Percentiles rank a stretch among this genome's conserved stretches.
Evolutionary conservation across 2,888 invertebrate genomes (phyloP).

Genomic region (Cheilosia urbana): DNA sequence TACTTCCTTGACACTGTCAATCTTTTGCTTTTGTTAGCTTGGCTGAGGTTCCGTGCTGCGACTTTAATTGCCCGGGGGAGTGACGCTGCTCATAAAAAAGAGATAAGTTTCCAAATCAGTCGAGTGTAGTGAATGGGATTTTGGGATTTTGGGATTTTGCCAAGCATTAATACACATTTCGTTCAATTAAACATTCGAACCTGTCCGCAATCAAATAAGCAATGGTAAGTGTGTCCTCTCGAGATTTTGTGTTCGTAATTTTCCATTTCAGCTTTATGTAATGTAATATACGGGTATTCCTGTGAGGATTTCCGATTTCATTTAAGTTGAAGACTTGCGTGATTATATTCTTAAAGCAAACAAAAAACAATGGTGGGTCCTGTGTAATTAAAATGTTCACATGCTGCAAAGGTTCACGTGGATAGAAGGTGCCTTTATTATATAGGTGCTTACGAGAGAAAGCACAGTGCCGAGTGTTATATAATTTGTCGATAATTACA

Average conservation of each 20-base stretch:
- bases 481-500: constrained; percentile 41
- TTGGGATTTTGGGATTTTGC: constrained; percentile 31
- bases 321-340: constrained; percentile 19
- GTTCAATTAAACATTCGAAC: constrained; percentile 44
- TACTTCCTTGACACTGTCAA: constrained; percentile 56
- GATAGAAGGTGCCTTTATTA: constrained; percentile 7
- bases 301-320: background rate
- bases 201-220: constrained; percentile 39
- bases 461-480: constrained; percentile 21
- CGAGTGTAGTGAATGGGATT: constrained; percentile 12
- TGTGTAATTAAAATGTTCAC: constrained; percentile 25
- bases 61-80: background rate
- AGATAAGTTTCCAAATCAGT: background rate
- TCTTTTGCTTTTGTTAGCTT: constrained; percentile 6
- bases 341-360: constrained; percentile 3
- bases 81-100: background rate
- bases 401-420: constrained; percentile 17
- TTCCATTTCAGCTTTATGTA: background rate
- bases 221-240: constrained; percentile 39
- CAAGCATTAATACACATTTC: constrained; percentile 35
- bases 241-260: background rate
- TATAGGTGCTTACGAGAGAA: background rate
- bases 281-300: too few relatives aligned
- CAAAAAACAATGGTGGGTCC: background rate
- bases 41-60: constrained; percentile 5